phyloP scores from a whole-genome alignment of 2,888 invertebrate genomes.

The Noctua fimbriata region DNA sequence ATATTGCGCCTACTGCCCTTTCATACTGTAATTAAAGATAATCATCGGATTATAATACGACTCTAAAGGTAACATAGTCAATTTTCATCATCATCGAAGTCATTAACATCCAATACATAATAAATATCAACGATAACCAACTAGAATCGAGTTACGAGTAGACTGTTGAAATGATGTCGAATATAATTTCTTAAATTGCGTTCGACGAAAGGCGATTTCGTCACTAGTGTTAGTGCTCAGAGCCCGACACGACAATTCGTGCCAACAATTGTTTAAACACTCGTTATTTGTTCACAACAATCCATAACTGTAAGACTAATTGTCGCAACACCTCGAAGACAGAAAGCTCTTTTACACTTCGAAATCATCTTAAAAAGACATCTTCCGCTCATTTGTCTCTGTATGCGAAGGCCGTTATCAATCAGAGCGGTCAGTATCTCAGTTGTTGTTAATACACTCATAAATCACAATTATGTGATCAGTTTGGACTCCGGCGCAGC shows the following conservation, averaged over 20 bases:
- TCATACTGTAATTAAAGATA: constrained; percentile 26
- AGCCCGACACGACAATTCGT: constrained; percentile 72
- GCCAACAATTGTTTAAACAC: constrained; percentile 69
- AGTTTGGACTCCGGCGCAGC: constrained; percentile 44
- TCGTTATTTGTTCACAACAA: constrained; percentile 60
- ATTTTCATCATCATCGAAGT: constrained; percentile 61
- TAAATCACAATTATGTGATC: constrained; percentile 65
- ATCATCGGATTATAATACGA: constrained; percentile 33
- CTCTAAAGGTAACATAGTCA: constrained; percentile 34
- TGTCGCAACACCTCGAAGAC: constrained; percentile 34
- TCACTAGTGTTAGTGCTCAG: constrained; percentile 73
- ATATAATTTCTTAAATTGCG: constrained; percentile 80
- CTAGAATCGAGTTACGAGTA: constrained; percentile 67
- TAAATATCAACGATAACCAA: constrained; percentile 68
- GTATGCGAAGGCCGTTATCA: constrained; percentile 24
- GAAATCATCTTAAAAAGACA: neutral
- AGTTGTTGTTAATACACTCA: constrained; percentile 50
- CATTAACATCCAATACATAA: constrained; percentile 71
- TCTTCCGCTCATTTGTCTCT: constrained; percentile 8
- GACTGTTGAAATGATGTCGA: constrained; percentile 75
- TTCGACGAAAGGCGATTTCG: constrained; percentile 77
- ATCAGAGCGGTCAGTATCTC: constrained; percentile 17
- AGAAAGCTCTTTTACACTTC: constrained; percentile 24
- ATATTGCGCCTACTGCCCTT: neutral
- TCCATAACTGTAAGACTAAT: constrained; percentile 56